Evolutionary conservation across 2,797 vertebrate species (phyloP).

Genomic region (Menidia menidia): DNA sequence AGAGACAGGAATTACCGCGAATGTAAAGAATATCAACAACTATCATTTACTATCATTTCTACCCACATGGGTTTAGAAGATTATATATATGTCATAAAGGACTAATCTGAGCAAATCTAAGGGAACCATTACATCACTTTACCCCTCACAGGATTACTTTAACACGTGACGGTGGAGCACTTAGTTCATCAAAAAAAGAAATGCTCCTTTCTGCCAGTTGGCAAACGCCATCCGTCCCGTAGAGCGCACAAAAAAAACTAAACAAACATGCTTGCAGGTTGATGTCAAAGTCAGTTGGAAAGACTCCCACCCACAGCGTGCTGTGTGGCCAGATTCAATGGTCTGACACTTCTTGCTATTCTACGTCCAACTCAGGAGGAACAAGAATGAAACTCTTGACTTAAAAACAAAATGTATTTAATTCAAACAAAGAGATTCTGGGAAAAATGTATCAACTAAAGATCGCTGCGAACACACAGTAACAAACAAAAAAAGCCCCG

Average conservation of each 20-base stretch:
- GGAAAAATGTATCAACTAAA: too few relatives aligned
- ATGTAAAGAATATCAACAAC: too few relatives aligned
- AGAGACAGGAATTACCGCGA: too few relatives aligned
- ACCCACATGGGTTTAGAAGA: too few relatives aligned
- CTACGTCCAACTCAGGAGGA: neutral
- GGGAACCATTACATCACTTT: slow-evolving; percentile 41
- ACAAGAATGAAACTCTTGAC: neutral
- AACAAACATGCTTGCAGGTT: neutral
- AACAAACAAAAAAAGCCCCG: too few relatives aligned
- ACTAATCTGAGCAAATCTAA: slow-evolving; percentile 8
- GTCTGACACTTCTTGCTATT: neutral
- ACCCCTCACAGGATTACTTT: slow-evolving; percentile 48
- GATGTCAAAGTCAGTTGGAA: neutral
- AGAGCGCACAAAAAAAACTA: neutral
- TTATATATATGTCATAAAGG: neutral
- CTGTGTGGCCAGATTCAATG: neutral
- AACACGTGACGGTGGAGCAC: neutral
- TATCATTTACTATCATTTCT: too few relatives aligned
- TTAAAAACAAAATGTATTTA: too few relatives aligned
- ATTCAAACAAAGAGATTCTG: too few relatives aligned
- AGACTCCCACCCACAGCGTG: neutral
- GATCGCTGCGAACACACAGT: too few relatives aligned
- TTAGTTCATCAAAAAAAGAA: slow-evolving; percentile 24
- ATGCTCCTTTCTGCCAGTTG: neutral
- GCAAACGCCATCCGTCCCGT: neutral